Conservation (phyloP, 2,797 vertebrate genomes). For the Pangasius macronema region DNA sequence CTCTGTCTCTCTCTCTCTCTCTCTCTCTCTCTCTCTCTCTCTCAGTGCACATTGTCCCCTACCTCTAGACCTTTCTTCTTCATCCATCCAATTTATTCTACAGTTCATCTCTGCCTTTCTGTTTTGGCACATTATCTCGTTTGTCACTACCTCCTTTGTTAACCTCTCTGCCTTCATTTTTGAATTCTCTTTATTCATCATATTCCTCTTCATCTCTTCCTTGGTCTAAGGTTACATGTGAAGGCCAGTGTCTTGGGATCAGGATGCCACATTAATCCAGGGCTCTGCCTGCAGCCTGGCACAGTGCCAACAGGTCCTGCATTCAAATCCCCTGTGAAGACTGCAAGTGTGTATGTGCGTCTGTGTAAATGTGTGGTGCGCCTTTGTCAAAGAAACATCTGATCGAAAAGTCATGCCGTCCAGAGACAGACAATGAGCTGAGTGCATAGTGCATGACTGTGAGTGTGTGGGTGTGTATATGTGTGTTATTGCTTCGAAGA, state of each 20-base stretch:
- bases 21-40: constrained; percentile 14
- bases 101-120: background rate
- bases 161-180: constrained; percentile 5
- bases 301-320: constrained; percentile 45
- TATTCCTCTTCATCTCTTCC: background rate
- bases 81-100: constrained; percentile 24
- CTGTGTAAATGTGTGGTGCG: constrained; percentile 28
- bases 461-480: constrained; percentile 18
- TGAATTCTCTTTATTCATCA: constrained; percentile 15
- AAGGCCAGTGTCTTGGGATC: constrained; percentile 45
- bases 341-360: constrained; percentile 15
- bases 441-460: background rate
- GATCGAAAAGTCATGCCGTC: constrained; percentile 44
- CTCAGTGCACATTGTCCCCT: constrained; percentile 14
- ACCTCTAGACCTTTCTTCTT: constrained; percentile 5
- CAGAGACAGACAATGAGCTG: constrained; percentile 38
- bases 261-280: constrained; percentile 32
- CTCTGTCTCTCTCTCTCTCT: constrained; percentile 10
- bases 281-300: background rate
- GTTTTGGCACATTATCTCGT: background rate
- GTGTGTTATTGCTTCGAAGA: constrained; percentile 48
- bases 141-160: background rate
- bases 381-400: constrained; percentile 28
- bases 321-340: constrained; percentile 36
- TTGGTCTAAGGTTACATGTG: constrained; percentile 32